Evolutionary conservation across 2,888 invertebrate species (phyloP).

Genomic region (Dimorphilus gyrociliatus): DNA sequence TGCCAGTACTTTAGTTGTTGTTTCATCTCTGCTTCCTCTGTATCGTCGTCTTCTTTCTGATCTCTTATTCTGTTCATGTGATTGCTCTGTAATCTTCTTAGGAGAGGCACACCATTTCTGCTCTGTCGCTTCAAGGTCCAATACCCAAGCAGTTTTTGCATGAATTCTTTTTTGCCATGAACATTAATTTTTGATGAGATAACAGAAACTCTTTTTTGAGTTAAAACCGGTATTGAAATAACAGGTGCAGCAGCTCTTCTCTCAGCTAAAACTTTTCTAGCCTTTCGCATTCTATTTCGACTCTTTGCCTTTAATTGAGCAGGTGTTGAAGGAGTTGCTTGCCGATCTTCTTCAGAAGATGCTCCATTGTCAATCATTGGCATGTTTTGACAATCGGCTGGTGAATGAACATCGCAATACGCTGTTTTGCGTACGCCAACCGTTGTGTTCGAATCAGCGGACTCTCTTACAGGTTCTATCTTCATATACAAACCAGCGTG

Average conservation of each 20-base stretch:
- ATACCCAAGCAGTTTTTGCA: slow-evolving; percentile 75
- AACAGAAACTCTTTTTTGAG: slow-evolving; percentile 52
- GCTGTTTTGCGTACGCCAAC: slow-evolving; percentile 67
- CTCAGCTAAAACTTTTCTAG: slow-evolving; percentile 66
- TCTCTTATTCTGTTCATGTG: slow-evolving; percentile 16
- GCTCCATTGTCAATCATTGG: slow-evolving; percentile 18
- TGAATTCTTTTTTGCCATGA: slow-evolving; percentile 59
- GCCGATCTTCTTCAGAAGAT: slow-evolving; percentile 23
- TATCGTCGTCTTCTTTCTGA: neutral
- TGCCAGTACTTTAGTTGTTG: slow-evolving; percentile 68
- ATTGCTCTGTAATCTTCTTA: slow-evolving; percentile 56
- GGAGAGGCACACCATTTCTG: slow-evolving; percentile 81
- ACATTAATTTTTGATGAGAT: slow-evolving; percentile 58
- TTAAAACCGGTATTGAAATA: slow-evolving; percentile 81
- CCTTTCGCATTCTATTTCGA: slow-evolving; percentile 67
- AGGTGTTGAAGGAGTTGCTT: slow-evolving; percentile 18
- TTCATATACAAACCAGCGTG: slow-evolving; percentile 61
- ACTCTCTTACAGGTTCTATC: slow-evolving; percentile 69
- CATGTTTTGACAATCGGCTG: slow-evolving; percentile 41
- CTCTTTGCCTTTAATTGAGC: slow-evolving; percentile 31
- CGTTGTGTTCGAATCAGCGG: slow-evolving; percentile 13
- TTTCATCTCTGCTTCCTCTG: slow-evolving; percentile 11
- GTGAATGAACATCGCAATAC: slow-evolving; percentile 84
- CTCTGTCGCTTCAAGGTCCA: slow-evolving; percentile 92
- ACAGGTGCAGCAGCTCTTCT: slow-evolving; percentile 76